Evolutionary conservation across 2,888 invertebrate genomes (phyloP).

Genomic region (Diadromus collaris): DNA sequence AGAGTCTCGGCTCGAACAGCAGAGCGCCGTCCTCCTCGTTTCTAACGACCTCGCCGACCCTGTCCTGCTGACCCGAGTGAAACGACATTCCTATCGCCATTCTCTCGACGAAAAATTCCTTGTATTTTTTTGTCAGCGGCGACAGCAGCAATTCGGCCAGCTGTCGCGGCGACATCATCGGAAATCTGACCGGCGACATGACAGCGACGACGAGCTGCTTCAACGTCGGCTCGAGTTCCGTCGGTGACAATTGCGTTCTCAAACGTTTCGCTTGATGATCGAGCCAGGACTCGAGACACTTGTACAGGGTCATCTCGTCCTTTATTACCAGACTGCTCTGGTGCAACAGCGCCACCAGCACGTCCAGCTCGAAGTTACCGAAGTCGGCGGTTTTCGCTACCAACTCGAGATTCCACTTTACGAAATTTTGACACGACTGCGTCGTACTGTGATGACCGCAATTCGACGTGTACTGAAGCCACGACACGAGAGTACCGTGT

Average conservation of each 20-base stretch:
- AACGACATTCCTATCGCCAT: slow-evolving; percentile 95
- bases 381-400: slow-evolving; percentile 91
- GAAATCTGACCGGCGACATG: slow-evolving; percentile 91
- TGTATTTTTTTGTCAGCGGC: slow-evolving; percentile 89
- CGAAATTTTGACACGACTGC: slow-evolving; percentile 89
- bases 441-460: slow-evolving; percentile 89
- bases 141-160: slow-evolving; percentile 90
- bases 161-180: slow-evolving; percentile 97
- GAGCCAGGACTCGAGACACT: slow-evolving; percentile 90
- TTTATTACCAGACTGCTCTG: slow-evolving; percentile 94
- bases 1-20: slow-evolving; percentile 92
- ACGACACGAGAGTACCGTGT: slow-evolving; percentile 91
- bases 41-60: slow-evolving; percentile 83
- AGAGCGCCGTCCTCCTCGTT: slow-evolving; percentile 83
- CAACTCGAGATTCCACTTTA: slow-evolving; percentile 95
- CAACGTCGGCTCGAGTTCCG: slow-evolving; percentile 83
- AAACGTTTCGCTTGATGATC: slow-evolving; percentile 84
- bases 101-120: slow-evolving; percentile 92
- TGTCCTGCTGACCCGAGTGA: slow-evolving; percentile 89
- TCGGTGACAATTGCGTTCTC: slow-evolving; percentile 76
- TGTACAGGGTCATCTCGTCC: slow-evolving; percentile 93
- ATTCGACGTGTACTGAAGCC: slow-evolving; percentile 94
- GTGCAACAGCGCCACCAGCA: slow-evolving; percentile 88
- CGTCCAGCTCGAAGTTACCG: slow-evolving; percentile 90
- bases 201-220: slow-evolving; percentile 87